phyloP scores from a whole-genome alignment of 2,888 invertebrate genomes.

The Patella ulyssiponensis region DNA sequence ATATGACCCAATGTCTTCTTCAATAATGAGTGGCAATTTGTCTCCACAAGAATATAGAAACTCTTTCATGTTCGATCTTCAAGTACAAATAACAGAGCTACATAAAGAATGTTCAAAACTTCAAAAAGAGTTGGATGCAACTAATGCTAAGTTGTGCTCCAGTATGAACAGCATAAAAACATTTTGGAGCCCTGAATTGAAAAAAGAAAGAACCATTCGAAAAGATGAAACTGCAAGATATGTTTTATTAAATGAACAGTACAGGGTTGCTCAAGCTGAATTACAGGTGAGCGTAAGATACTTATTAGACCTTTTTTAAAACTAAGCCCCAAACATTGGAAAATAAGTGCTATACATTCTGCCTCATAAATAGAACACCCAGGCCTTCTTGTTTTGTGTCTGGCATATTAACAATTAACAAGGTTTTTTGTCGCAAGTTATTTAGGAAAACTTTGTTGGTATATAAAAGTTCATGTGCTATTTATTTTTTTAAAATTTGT shows the following conservation, averaged over 20 bases:
- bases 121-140: constrained; percentile 76
- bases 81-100: constrained; percentile 90
- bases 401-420: too few relatives aligned
- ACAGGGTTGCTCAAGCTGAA: constrained; percentile 94
- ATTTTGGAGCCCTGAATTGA: constrained; percentile 99
- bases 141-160: constrained; percentile 97
- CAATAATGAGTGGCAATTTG: constrained; percentile 32
- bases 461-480: too few relatives aligned
- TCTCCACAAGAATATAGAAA: constrained; percentile 53
- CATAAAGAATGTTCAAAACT: constrained; percentile 90
- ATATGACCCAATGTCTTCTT: constrained; percentile 41
- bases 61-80: constrained; percentile 68
- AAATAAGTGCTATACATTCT: too few relatives aligned
- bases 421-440: too few relatives aligned
- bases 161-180: constrained; percentile 99
- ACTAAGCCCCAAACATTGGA: too few relatives aligned
- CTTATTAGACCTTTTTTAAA: too few relatives aligned
- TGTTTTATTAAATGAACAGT: constrained; percentile 95
- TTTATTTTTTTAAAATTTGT: too few relatives aligned
- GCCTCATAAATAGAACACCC: too few relatives aligned
- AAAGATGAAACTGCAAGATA: constrained; percentile 99
- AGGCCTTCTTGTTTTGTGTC: too few relatives aligned
- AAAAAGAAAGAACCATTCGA: constrained; percentile 95
- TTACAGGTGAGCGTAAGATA: constrained; percentile 83
- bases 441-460: too few relatives aligned